Percentiles rank a stretch among this genome's conserved stretches.
Evolutionary conservation across 2,113 vertebrate genomes (phyloP).

Genomic region (Mus pahari): DNA sequence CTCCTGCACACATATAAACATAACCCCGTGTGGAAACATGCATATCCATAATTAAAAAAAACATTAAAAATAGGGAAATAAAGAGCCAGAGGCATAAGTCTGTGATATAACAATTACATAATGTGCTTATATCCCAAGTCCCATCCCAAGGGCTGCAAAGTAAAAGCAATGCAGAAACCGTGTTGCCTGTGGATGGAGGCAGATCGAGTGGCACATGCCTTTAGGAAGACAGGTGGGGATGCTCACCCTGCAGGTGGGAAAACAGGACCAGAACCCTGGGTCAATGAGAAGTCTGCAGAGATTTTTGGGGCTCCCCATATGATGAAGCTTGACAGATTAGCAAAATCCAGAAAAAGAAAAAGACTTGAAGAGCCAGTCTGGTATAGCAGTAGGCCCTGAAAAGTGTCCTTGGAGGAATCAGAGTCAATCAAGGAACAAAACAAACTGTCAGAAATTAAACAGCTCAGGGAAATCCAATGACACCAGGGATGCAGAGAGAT

Average conservation of each 20-base stretch:
- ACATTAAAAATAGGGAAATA: background rate
- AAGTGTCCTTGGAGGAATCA: background rate
- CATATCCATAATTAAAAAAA: background rate
- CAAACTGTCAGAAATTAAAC: background rate
- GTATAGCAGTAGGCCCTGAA: background rate
- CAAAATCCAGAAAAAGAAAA: background rate
- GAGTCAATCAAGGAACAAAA: background rate
- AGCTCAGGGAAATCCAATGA: background rate
- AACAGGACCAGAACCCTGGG: background rate
- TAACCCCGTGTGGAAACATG: background rate
- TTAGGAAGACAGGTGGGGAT: background rate
- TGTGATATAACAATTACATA: background rate
- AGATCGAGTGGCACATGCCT: background rate
- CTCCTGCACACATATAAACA: background rate
- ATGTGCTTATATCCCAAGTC: background rate
- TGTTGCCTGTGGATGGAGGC: background rate
- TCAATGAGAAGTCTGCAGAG: background rate
- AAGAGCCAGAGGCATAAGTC: background rate
- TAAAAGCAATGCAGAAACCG: background rate
- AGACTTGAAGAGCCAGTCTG: background rate
- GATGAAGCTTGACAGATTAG: background rate
- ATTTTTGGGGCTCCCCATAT: background rate
- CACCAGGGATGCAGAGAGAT: background rate
- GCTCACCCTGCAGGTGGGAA: fast-evolving
- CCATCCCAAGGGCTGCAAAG: background rate